Evolutionary conservation across 2,888 invertebrate species (phyloP), one percentile per base, ranked within the genome.

Genomic region (Amphipyra berbera): DNA sequence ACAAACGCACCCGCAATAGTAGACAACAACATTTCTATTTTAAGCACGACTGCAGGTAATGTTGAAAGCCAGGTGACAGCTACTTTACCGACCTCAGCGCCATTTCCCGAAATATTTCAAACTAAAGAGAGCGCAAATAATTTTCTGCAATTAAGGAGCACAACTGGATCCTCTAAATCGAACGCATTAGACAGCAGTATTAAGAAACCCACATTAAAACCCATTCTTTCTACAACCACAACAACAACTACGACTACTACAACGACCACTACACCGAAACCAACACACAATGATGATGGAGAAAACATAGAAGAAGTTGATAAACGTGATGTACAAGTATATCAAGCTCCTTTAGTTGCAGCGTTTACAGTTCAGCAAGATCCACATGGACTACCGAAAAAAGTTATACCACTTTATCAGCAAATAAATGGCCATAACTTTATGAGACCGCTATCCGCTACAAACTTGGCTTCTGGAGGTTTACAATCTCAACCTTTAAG

Each of bases 331-430:
- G 97, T 98, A 0, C 97, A 97, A 87, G 97, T 98, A 52, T 97
- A 97, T 82, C 96, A 97, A 75, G 98, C 98, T 2, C 98, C 98
- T 0, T 86, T 98, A 62, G 97, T 98, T 0, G 97, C 97, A 2
- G 98, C 98, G 0, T 98, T 98, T 82, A 98, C 98, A 0, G 97
- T 98, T 0, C 97, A 98, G 73, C 97, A 98, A 88, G 98, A 98
- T 83, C 97, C 96, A 72, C 95, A 95, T 33, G 98, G 98, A 0
- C 85, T 96, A n/a, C 97, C 98, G 0, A 97, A 97, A 78, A 97
- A 96, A 86, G 97, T 98, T 0, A 96, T 97, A 53, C 97, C 98
- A 0, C 95, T 97, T 78, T 96, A 95, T 82, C 96, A 96, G 81
- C 94, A 95, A 70, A 88, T 86, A 5, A 90, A 84, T 63, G 79